These are phyloP conservation scores for Lanius collurio DNA, from an alignment of 2,113 vertebrate species.

Conservation along the genomic window DNA sequence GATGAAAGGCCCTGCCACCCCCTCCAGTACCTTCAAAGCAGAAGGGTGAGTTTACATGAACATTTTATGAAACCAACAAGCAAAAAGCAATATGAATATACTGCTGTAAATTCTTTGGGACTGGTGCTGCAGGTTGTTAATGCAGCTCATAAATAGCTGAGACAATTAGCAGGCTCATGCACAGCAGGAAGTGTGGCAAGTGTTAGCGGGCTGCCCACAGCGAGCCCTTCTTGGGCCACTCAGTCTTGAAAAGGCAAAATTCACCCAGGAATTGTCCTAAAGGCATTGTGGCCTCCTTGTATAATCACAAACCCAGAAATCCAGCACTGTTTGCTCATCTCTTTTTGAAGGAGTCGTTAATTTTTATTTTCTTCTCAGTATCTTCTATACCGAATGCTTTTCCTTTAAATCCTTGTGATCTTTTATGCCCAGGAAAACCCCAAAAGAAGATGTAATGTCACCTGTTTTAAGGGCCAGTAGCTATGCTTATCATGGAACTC, in stretches of 20 bases:
- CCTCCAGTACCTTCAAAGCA: not conserved
- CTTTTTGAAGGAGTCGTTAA: not conserved
- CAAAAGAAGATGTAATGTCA: not conserved
- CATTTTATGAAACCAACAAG: not conserved
- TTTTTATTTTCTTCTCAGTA: not conserved
- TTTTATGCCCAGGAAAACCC: not conserved
- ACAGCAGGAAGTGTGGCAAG: not conserved
- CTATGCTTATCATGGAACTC: not conserved
- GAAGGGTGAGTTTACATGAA: not conserved
- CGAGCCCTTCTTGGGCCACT: not conserved
- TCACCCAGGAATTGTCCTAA: not conserved
- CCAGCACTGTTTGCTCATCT: not conserved
- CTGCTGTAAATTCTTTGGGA: not conserved
- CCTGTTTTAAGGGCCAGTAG: not conserved
- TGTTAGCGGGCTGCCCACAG: not conserved
- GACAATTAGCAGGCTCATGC: not conserved
- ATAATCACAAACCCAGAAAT: not conserved
- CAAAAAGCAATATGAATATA: not conserved
- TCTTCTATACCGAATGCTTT: not conserved
- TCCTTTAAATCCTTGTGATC: not conserved
- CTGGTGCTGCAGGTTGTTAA: not conserved
- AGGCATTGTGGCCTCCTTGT: not conserved
- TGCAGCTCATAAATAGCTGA: not conserved
- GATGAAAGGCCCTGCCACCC: no score
- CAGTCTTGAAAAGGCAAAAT: not conserved